Conservation (phyloP, 2,113 vertebrate genomes). For the Typhlomys cinereus region DNA sequence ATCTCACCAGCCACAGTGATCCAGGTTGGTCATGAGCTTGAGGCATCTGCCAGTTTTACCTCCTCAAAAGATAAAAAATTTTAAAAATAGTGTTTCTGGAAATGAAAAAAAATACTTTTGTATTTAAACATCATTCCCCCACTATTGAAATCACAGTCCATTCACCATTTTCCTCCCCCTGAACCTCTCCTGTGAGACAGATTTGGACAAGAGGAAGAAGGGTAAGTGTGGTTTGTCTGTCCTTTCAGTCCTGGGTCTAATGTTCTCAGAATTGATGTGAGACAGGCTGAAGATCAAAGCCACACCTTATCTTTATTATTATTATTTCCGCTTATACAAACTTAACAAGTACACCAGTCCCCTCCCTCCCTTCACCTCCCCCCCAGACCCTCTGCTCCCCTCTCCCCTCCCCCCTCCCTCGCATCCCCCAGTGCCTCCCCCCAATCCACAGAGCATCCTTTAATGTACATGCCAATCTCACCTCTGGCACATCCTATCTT, state of each 20-base stretch:
- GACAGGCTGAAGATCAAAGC: conserved; percentile 48
- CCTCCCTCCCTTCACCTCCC: too few relatives aligned
- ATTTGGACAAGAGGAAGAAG: not conserved
- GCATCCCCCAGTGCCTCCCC: too few relatives aligned
- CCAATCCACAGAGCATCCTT: too few relatives aligned
- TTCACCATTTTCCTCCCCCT: not conserved
- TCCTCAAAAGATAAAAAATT: conserved; percentile 47
- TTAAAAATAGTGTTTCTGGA: conserved; percentile 78
- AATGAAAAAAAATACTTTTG: conserved; percentile 74
- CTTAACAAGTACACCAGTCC: too few relatives aligned
- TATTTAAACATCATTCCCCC: conserved; percentile 72
- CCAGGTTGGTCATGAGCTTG: not conserved
- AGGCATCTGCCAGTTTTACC: conserved; percentile 34
- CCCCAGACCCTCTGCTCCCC: too few relatives aligned
- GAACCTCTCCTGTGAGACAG: conserved; percentile 54
- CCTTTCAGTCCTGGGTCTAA: conserved; percentile 53
- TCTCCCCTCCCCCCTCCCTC: too few relatives aligned
- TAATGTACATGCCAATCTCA: too few relatives aligned
- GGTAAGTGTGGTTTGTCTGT: not conserved
- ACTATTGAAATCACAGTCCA: conserved; percentile 59
- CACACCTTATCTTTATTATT: too few relatives aligned
- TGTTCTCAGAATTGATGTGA: conserved; percentile 63
- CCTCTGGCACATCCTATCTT: too few relatives aligned
- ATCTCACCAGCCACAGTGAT: not conserved
- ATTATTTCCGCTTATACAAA: too few relatives aligned